Base-by-base conservation (phyloP, 1,140 invertebrate genomes). In the Sminthurinus signatus region DNA sequence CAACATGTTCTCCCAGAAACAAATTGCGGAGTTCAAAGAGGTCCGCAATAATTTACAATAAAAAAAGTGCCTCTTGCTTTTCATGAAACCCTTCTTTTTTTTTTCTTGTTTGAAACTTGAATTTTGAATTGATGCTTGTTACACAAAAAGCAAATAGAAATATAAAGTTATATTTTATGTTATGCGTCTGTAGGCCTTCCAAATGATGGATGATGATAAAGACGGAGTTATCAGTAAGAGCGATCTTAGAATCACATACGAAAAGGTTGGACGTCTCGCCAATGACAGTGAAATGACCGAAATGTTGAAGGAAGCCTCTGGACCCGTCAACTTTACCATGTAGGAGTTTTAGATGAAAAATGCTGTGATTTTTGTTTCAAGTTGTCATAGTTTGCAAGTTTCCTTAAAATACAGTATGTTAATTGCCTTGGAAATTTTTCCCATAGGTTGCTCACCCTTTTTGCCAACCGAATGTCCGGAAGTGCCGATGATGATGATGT, bases 161-260 rank as follows among this genome's bases (percentile, higher is more conserved):
- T n/a, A n/a, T n/a, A n/a, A n/a, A n/a, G n/a, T n/a, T n/a, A n/a
- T n/a, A 12, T n/a, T n/a, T n/a, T n/a, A n/a, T n/a, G n/a, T n/a
- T n/a, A 10, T n/a, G n/a, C 39, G 10, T n/a, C 10, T 42, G 46
- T 88, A 93, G 90, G 92, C 91, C 75, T 98, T 98, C 87, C 87
- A 91, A 79, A 86, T 98, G 76, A 98, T 98, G 87, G 96, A 98
- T 82, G 87, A 90, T 80, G 92, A 98, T 82, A 95, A 97, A 80
- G 96, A 98, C 79, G 93, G 94, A 74, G 88, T 98, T 80, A 92
- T 98, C 77, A 89, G 89, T 77, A 94, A 96, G 79, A 88, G 87
- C 78, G 96, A 98, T 81, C 84, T 98, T 74, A 88, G 93, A 76
- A 88, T 88, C 75, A 94, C 93, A 76, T 98, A 93, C 81, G 93